A percentile compares a stretch with the other conserved stretches of the same genome.
Conservation (phyloP, 2,113 vertebrate species). For the Tyrannus savana region DNA sequence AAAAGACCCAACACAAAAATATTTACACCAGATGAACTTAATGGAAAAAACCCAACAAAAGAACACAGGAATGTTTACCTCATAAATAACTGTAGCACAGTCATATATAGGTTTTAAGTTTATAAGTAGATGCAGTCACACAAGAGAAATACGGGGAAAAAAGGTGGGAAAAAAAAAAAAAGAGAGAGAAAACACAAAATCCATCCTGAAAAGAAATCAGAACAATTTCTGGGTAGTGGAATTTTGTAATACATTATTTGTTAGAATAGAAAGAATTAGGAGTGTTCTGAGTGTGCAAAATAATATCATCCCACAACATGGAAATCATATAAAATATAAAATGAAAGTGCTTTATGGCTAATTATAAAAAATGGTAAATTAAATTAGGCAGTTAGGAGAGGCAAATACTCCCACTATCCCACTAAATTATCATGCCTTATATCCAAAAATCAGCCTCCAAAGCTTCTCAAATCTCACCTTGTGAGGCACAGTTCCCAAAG, state of each 20-base stretch:
- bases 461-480: conserved; percentile 44
- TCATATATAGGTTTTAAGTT: neutral
- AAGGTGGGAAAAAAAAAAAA: too few relatives aligned
- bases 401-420: conserved; percentile 14
- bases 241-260: neutral
- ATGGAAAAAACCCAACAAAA: neutral
- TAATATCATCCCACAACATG: neutral
- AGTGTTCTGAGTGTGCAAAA: neutral
- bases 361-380: conserved; percentile 20
- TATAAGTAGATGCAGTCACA: neutral
- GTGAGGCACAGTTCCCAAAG: conserved; percentile 26
- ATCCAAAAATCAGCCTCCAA: conserved; percentile 22
- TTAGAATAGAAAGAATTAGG: neutral
- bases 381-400: conserved; percentile 18
- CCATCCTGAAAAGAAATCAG: neutral
- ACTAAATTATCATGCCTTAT: conserved; percentile 33
- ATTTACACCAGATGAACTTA: neutral
- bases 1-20: neutral
- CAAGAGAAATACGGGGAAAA: neutral
- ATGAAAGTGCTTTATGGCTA: neutral
- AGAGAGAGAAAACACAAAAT: neutral
- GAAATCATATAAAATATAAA: neutral
- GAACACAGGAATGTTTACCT: neutral
- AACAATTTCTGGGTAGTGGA: neutral
- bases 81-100: neutral